Evolutionary conservation across 2,797 vertebrate species (phyloP), one percentile per base, ranked within the genome.

Genomic region (Nannoperca obscura): DNA sequence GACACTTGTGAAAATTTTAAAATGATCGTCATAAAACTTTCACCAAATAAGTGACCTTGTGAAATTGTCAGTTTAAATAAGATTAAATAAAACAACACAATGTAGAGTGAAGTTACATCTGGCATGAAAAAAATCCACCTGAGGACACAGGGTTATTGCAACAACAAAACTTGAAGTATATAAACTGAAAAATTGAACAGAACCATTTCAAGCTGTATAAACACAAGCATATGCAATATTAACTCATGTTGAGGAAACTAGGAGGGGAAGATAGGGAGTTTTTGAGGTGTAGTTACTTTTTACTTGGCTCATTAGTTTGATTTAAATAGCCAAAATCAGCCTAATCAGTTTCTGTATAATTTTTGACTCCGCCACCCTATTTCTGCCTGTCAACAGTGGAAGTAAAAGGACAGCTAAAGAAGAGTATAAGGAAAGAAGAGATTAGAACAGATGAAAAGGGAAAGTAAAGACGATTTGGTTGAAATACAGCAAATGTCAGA

Each of bases 281-380:
- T 58, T 14, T 38, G 34, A 40, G n/a, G n/a, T 40, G 58, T 12
- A 38, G 34, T 59, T 24, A 42, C 10, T n/a, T n/a, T n/a, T n/a
- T n/a, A n/a, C n/a, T n/a, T n/a, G n/a, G n/a, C n/a, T n/a, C n/a
- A n/a, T n/a, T n/a, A n/a, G n/a, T n/a, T n/a, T 8, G 8, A 40
- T 40, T 14, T 40, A 7, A 3, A 22, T 58, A 12, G 19, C 6
- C n/a, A 59, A 38, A 32, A n/a, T 40, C 17, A 57, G 53, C 20
- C 38, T 61, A 11, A 47, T 64, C n/a, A 65, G 27, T 46, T 55
- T 63, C 9, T 54, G 42, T 71, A 30, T 55, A 22, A 47, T 34
- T 7, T 71, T 20, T 19, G 19, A 54, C 22, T 30, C 19, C 0
- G 2, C 44, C 55, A 22, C 38, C 47, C 34, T 1, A 65, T 15